Percentiles rank a stretch among this genome's conserved stretches.
Evolutionary conservation across 2,888 invertebrate genomes (phyloP).

Genomic region (Coenonympha glycerion): DNA sequence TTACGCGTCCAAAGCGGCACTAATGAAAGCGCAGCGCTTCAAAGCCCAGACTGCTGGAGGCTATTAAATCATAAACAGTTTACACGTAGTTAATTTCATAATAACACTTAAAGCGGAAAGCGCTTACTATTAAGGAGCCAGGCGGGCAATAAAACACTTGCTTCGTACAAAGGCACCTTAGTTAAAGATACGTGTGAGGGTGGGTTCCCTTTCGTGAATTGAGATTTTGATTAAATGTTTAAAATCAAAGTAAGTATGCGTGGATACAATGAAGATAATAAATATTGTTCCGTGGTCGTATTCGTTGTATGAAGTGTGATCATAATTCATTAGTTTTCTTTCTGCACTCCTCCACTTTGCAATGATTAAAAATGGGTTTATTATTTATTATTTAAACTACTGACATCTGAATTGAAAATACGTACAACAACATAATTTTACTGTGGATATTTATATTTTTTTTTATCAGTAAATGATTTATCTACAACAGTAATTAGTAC

Average conservation of each 20-base stretch:
- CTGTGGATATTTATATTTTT: too few species aligned
- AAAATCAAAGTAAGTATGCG: too few species aligned
- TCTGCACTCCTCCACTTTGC: too few species aligned
- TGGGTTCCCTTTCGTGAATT: slow-evolving; percentile 10
- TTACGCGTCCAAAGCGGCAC: neutral
- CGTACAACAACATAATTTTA: too few species aligned
- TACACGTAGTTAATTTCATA: slow-evolving; percentile 25
- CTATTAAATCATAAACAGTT: slow-evolving; percentile 27
- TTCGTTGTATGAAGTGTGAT: too few species aligned
- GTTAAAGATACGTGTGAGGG: neutral
- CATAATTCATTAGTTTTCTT: too few species aligned
- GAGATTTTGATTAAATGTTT: neutral
- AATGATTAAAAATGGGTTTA: too few species aligned
- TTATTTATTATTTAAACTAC: too few species aligned
- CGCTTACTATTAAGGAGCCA: slow-evolving; percentile 18
- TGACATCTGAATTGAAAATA: too few species aligned
- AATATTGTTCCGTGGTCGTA: too few species aligned
- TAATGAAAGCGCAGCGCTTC: slow-evolving; percentile 11
- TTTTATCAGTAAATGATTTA: too few species aligned
- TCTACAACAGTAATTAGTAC: too few species aligned
- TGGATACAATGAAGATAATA: neutral
- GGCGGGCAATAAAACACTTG: slow-evolving; percentile 20
- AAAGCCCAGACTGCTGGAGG: slow-evolving; percentile 9
- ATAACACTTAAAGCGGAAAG: slow-evolving; percentile 17
- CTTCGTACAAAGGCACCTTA: slow-evolving; percentile 6